Conservation (phyloP, 2,888 invertebrate genomes). For the Nymphalis urticae region DNA sequence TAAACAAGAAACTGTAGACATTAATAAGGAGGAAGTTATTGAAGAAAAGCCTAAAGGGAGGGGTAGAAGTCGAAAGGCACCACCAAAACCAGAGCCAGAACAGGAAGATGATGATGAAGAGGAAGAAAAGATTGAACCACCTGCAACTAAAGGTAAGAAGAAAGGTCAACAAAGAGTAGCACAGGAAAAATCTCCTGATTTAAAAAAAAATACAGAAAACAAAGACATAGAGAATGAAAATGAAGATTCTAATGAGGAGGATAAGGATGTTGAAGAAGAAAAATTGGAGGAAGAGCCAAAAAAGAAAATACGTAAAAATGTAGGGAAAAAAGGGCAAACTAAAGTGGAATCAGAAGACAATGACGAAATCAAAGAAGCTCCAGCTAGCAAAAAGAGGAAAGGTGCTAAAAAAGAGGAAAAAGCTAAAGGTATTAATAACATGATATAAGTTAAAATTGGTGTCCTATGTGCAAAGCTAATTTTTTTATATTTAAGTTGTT, state of each 20-base stretch:
- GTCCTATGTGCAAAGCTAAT: too few species aligned
- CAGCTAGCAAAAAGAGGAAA: conserved; percentile 59
- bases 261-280: conserved; percentile 52
- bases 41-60: conserved; percentile 63
- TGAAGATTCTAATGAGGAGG: conserved; percentile 51
- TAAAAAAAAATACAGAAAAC: conserved; percentile 39
- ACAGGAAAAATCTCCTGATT: conserved; percentile 22
- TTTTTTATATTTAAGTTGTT: background rate
- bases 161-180: conserved; percentile 37
- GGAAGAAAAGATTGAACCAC: conserved; percentile 53
- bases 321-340: conserved; percentile 57
- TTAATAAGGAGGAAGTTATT: conserved; percentile 43
- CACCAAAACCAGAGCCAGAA: conserved; percentile 54
- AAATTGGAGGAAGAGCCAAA: conserved; percentile 58
- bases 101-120: conserved; percentile 49
- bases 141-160: conserved; percentile 45
- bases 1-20: conserved; percentile 52
- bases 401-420: conserved; percentile 61
- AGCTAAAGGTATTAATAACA: conserved; percentile 51
- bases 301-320: conserved; percentile 63
- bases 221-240: conserved; percentile 37
- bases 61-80: conserved; percentile 61
- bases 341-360: conserved; percentile 59
- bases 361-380: conserved; percentile 46
- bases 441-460: too few species aligned